Evolutionary conservation across 2,113 vertebrate species (phyloP), one percentile per base, ranked within the genome.

Genomic region (Entomyzon cyanotis): DNA sequence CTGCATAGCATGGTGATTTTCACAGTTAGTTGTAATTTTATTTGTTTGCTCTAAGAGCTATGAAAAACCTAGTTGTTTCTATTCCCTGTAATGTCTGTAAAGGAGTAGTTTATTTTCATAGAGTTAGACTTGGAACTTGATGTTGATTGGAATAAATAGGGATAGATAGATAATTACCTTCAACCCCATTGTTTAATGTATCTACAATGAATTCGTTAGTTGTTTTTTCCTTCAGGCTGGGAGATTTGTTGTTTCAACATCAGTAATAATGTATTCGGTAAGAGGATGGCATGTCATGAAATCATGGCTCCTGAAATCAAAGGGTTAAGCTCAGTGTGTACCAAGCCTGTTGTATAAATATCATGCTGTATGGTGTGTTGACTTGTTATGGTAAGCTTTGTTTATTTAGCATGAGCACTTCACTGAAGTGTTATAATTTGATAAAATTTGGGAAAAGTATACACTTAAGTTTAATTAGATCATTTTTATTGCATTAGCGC

Each of bases 271-370:
- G 19, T 28, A 44, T 91, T 82, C 92, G 77, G 4, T 64, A 69
- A 87, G 69, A 91, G 46, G 31, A 89, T 77, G 53, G 68, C 18
- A 20, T 78, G 76, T 84, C 94, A 97, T 92, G 82, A 95, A 96
- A 96, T 86, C 84, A 56, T 93, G 95, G 95, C 85, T 88, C 86
- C 87, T 95, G 85, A 70, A 97, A 95, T 95, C 79, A 97, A 97
- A 95, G 74, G 90, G 96, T 96, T 96, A 97, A 96, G 77, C 95
- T 78, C 44, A 56, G 12, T 96, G 87, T 94, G 50, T 95, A 96
- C 95, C 81, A 91, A 97, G 91, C 39, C 65, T 89, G 92, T 96
- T 93, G 63, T 91, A 93, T 79, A 97, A 97, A 95, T 97, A 97
- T 84, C 92, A 91, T 84, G 96, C 81, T 92, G 41, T 69, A 67